phyloP scores from a whole-genome alignment of 2,113 vertebrate species.

The Callionymus lyra region DNA sequence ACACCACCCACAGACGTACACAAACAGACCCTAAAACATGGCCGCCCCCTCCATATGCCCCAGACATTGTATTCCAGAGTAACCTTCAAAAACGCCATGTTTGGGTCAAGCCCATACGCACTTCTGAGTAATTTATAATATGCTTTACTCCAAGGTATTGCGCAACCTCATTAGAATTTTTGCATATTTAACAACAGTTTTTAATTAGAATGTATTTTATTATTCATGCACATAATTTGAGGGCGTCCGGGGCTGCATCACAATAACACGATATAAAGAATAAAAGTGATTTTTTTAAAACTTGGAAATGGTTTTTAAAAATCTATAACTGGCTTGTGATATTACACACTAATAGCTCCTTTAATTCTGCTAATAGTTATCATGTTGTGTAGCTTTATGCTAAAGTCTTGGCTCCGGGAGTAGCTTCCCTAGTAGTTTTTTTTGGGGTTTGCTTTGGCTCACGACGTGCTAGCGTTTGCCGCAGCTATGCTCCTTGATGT shows the following conservation, averaged over 20 bases:
- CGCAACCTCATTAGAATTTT: constrained; percentile 99
- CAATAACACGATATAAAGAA: constrained; percentile 41
- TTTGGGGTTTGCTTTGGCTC: constrained; percentile 90
- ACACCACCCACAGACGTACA: constrained; percentile 26
- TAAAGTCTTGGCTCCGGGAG: constrained; percentile 91
- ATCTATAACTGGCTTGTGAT: constrained; percentile 71
- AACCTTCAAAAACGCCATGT: constrained; percentile 72
- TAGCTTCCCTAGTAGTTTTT: constrained; percentile 85
- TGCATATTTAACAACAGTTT: constrained; percentile 99
- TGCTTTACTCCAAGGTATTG: constrained; percentile 94
- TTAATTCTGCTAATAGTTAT: constrained; percentile 99
- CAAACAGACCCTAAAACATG: constrained; percentile 23
- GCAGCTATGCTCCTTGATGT: constrained; percentile 95
- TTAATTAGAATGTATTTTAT: constrained; percentile 99
- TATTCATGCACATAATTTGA: constrained; percentile 99
- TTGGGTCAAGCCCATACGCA: constrained; percentile 85
- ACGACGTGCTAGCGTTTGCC: constrained; percentile 84
- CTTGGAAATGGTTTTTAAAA: constrained; percentile 44
- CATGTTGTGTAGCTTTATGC: constrained; percentile 97
- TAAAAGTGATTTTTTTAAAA: no score
- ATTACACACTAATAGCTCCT: constrained; percentile 82
- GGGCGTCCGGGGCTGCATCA: constrained; percentile 73
- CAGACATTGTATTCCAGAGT: constrained; percentile 66
- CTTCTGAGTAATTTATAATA: constrained; percentile 96
- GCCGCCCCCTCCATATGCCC: constrained; percentile 41